Base-by-base conservation (phyloP, 2,888 invertebrate genomes). In the Ypsolopha sequella region DNA sequence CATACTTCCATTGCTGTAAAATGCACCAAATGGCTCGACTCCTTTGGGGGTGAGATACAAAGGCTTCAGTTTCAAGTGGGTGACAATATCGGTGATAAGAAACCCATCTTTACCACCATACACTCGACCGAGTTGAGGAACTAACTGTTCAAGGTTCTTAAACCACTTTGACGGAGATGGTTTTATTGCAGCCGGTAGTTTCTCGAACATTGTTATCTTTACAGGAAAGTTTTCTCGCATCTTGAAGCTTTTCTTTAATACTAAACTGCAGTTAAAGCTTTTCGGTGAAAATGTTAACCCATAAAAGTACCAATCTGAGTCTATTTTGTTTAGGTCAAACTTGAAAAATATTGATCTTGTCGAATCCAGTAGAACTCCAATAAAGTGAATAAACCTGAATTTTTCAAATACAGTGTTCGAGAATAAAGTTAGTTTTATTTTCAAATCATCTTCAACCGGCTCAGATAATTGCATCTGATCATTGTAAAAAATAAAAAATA, bases 91-190 rank as follows among this genome's bases (percentile, higher is more conserved):
- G 11, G 35, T 48, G 8, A 52, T 48, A 10, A 48, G 13, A 10
- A 52, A 43, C 6, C 35, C 52, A 38, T 52, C 52, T 36, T 36
- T 41, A 10, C 52, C 52, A 48, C 38, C 33, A 13, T 36, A 11
- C 14, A 14, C 13, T 11, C 11, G 11, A 14, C 13, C 43, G 11
- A 14, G 6, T 14, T 43, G 43, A 49, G 11, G 38, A 6, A 41
- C 13, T 9, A 41, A 24, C 8, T 24, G 34, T 33, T 11, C 41
- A 1, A 41, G 14, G 7, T 10, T 10, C 24, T 41, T 10, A 10
- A 24, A 41, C 39, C 13, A 36, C 8, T 13, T 36, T 38, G 9
- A 24, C 24, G 2, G 2, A 24, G 36, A 9, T 14, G 36, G 6
- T 13, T 6, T 6, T 36, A 47, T 47, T 11, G 7, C 11, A 41